Evolutionary conservation across 2,888 invertebrate species (phyloP), one percentile per base, ranked within the genome.

Genomic region (Agrotis ipsilon): DNA sequence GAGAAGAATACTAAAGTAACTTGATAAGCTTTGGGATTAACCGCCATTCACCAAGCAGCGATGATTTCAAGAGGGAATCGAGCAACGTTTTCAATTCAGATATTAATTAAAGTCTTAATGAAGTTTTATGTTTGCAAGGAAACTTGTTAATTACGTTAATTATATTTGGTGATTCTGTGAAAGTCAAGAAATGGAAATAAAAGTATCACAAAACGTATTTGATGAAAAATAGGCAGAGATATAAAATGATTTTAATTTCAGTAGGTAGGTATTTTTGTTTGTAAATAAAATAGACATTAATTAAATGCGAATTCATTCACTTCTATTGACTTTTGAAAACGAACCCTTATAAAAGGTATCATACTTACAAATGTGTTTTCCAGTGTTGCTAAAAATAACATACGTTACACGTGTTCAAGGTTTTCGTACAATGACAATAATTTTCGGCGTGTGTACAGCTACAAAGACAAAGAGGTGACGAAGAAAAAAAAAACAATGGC

Each of bases 1-100:
- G 16, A 43, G 18, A 60, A 21, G 66, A 71, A 71, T 66, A 78
- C 48, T 80, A 62, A 62, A 61, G 18, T 21, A 55, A 54, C 46
- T 11, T 19, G 82, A 79, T 60, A 65, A 68, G 75, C 51, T 75
- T 9, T n/a, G 83, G 82, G 80, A 80, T 63, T 75, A 69, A 49
- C 76, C 18, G 24, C 45, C 13, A 13, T 57, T 13, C 27, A 49
- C 32, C 21, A 54, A 46, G 48, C 55, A 51, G 19, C 57, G n/a
- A 70, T 68, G 62, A 70, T 75, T 63, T 19, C 62, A 9, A 62
- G 49, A 49, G 70, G 75, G 62, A 68, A 80, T 80, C 67, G 32
- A 58, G 57, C 27, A 65, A 49, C n/a, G 24, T 64, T 71, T 68
- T 70, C 55, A 65, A 68, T 78, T 78, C 43, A 45, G 48, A 49